Percentiles rank a stretch among this genome's conserved stretches.
Conservation (phyloP, 2,888 invertebrate genomes). For the Celastrina argiolus region DNA sequence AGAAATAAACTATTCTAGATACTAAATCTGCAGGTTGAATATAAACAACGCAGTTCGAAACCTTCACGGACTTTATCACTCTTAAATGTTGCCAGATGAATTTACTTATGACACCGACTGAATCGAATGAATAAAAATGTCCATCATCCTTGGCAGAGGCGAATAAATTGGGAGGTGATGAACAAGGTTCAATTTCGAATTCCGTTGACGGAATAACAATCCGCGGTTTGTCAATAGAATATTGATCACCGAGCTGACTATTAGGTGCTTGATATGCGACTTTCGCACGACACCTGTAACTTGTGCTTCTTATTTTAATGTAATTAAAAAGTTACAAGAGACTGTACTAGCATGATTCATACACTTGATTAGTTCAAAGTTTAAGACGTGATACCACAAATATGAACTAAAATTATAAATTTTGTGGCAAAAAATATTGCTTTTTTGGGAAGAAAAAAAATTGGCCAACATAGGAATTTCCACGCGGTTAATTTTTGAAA, state of each 20-base stretch:
- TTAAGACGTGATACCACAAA: no score
- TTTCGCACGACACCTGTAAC: slow-evolving; percentile 26
- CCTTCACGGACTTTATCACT: slow-evolving; percentile 6
- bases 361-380: not conserved
- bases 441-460: not conserved
- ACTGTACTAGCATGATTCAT: not conserved
- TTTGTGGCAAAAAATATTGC: not conserved
- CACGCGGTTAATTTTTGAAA: not conserved
- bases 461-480: not conserved
- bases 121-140: slow-evolving; percentile 35
- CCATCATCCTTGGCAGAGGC: slow-evolving; percentile 35
- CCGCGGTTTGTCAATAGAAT: slow-evolving; percentile 29
- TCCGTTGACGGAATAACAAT: slow-evolving; percentile 34
- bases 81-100: slow-evolving; percentile 16
- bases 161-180: slow-evolving; percentile 39
- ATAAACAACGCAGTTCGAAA: slow-evolving; percentile 10
- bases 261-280: slow-evolving; percentile 31
- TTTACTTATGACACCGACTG: slow-evolving; percentile 29
- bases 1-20: slow-evolving; percentile 15
- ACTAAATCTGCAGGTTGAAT: slow-evolving; percentile 18
- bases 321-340: slow-evolving; percentile 18
- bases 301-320: slow-evolving; percentile 1
- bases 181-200: slow-evolving; percentile 32
- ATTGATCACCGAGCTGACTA: slow-evolving; percentile 30
- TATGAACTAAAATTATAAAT: not conserved